A percentile compares a stretch with the other conserved stretches of the same genome.
Conservation (phyloP, 2,113 vertebrate genomes). For the Gorsachius goisagi region DNA sequence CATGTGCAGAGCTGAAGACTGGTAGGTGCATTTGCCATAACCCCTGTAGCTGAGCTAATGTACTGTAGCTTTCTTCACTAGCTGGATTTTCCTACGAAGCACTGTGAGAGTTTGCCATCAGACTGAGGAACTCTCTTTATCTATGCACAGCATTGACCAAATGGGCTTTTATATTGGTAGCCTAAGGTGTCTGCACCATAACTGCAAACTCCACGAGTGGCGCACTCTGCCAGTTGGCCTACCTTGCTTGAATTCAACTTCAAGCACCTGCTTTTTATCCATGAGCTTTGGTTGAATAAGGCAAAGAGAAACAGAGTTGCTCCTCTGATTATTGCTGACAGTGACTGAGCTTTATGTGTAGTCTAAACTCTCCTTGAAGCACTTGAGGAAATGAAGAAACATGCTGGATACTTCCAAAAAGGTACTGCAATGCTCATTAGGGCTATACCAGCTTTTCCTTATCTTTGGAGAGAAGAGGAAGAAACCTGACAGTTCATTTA, state of each 20-base stretch:
- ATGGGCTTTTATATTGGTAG: not conserved
- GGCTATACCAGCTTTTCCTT: not conserved
- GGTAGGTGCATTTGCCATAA: not conserved
- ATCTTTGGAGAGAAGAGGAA: not conserved
- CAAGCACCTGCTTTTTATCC: not conserved
- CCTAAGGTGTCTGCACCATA: not conserved
- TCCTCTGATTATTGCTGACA: not conserved
- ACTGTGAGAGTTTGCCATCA: not conserved
- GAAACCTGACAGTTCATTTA: not conserved
- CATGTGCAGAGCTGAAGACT: not conserved
- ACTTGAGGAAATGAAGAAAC: not conserved
- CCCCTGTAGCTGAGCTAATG: slow-evolving; percentile 30
- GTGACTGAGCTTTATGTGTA: not conserved
- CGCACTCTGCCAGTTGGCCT: not conserved
- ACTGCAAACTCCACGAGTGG: not conserved
- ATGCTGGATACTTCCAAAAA: not conserved
- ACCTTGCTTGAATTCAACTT: not conserved
- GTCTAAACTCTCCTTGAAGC: not conserved
- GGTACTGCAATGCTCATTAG: not conserved
- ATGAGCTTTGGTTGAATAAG: not conserved
- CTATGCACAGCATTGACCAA: not conserved
- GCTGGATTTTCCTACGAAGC: not conserved
- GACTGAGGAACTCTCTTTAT: not conserved
- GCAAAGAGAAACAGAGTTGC: not conserved
- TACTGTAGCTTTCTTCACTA: not conserved